These are phyloP conservation scores for Alosa sapidissima DNA, from an alignment of 2,797 vertebrate species.

Conservation along the genomic window DNA sequence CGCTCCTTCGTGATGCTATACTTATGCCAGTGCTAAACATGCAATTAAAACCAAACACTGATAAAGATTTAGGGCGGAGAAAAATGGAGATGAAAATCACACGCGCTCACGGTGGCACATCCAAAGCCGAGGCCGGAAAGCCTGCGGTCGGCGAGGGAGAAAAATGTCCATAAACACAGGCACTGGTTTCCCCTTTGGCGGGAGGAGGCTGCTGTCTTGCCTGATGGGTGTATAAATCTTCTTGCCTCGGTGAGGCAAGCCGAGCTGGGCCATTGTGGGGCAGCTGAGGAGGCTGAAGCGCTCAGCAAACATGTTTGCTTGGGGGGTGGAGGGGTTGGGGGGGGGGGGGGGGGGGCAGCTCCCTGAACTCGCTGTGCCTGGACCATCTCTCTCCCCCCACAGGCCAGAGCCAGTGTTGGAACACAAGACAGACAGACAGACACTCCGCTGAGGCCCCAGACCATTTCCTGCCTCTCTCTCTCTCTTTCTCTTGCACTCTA, in stretches of 20 bases:
- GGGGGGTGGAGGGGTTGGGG: constrained; percentile 14
- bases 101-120: constrained; percentile 48
- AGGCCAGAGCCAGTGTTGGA: constrained; percentile 47
- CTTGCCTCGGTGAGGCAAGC: constrained; percentile 7
- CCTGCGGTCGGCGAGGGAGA: constrained; percentile 61
- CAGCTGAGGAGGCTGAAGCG: constrained; percentile 55
- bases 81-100: constrained; percentile 29
- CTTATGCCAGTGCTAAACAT: constrained; percentile 51
- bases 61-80: constrained; percentile 55
- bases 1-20: constrained; percentile 44
- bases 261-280: constrained; percentile 42
- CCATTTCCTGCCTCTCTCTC: constrained; percentile 60
- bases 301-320: constrained; percentile 51
- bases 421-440: constrained; percentile 54
- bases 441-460: constrained; percentile 50
- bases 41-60: constrained; percentile 58
- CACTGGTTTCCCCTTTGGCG: constrained; percentile 63
- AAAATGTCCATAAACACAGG: constrained; percentile 68
- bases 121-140: constrained; percentile 61
- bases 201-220: constrained; percentile 43
- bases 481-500: background rate
- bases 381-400: background rate
- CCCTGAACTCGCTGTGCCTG: background rate
- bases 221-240: constrained; percentile 46
- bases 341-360: background rate